These are phyloP conservation scores for Pygoscelis antarcticus DNA, from an alignment of 2,113 vertebrate genomes.

Conservation along the genomic window DNA sequence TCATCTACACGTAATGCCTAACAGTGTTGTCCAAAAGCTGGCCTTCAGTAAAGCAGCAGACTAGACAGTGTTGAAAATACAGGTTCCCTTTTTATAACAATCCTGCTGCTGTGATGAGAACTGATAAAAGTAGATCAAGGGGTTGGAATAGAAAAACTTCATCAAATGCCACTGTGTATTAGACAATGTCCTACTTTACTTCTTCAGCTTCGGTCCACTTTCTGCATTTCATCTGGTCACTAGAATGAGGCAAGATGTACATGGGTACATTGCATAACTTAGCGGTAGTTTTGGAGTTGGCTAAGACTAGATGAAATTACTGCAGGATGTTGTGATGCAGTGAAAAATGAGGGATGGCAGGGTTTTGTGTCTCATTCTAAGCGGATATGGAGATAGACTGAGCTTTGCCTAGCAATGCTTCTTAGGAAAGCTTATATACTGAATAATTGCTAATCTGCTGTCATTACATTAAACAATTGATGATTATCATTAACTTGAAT, in stretches of 20 bases:
- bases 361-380: neutral
- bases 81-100: neutral
- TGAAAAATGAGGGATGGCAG: neutral
- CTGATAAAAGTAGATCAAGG: neutral
- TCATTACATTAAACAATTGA: neutral
- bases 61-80: neutral
- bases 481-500: neutral
- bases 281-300: neutral
- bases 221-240: neutral
- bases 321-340: neutral
- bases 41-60: neutral
- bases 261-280: neutral
- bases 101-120: neutral
- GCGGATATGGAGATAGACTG: neutral
- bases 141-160: neutral
- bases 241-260: neutral
- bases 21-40: neutral
- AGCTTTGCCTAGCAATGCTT: neutral
- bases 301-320: neutral
- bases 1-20: neutral
- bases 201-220: neutral
- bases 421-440: neutral
- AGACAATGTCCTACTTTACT: neutral
- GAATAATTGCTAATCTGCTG: neutral
- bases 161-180: neutral